phyloP scores from a whole-genome alignment of 2,888 invertebrate genomes.

The Hermaeophaga mercurialis region DNA sequence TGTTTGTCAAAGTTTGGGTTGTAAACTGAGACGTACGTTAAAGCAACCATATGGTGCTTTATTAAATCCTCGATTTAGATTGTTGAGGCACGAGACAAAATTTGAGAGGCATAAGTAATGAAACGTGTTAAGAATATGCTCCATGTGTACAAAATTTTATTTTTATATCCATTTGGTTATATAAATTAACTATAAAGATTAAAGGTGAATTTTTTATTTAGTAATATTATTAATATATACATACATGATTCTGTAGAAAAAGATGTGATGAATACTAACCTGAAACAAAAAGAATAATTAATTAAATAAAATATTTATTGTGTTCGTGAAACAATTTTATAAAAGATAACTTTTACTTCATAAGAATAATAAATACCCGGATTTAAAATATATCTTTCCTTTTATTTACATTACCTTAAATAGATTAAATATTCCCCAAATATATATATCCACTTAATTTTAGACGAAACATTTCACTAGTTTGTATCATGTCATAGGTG shows the following conservation, averaged over 20 bases:
- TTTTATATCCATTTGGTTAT: too few species aligned
- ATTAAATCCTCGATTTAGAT: slow-evolving; percentile 51
- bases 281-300: too few species aligned
- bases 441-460: slow-evolving; percentile 24
- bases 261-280: too few species aligned
- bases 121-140: slow-evolving; percentile 44
- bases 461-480: slow-evolving; percentile 22
- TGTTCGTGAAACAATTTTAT: too few species aligned
- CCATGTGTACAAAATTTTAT: not conserved
- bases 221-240: too few species aligned
- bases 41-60: slow-evolving; percentile 44
- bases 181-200: too few species aligned
- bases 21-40: slow-evolving; percentile 43
- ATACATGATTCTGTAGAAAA: too few species aligned
- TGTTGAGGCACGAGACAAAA: slow-evolving; percentile 52
- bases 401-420: slow-evolving; percentile 9
- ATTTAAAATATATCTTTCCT: not conserved
- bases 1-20: slow-evolving; percentile 30
- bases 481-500: slow-evolving; percentile 32
- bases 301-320: too few species aligned
- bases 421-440: slow-evolving; percentile 10
- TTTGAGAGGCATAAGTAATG: slow-evolving; percentile 36
- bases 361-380: too few species aligned
- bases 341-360: too few species aligned
- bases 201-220: too few species aligned